Base-by-base conservation (phyloP, 2,113 vertebrate genomes). In the Ibidorhyncha struthersii region DNA sequence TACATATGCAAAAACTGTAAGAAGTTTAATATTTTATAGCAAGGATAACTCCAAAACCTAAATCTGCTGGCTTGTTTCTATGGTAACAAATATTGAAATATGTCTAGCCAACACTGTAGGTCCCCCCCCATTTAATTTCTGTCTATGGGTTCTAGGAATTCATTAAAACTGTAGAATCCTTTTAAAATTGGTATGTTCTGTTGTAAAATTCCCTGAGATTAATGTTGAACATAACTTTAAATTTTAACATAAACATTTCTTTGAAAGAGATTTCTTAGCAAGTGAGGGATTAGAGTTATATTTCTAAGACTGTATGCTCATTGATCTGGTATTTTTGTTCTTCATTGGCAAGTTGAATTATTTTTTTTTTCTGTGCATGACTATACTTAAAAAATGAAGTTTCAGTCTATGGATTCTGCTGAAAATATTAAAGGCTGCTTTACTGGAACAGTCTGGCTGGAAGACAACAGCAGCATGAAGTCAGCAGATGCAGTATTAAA, bases 21-120 rank as follows among this genome's bases (percentile, higher is more conserved):
- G 97, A 97, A 97, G 95, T 98, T 98, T 98, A 98, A 98, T 98
- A 98, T 98, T 98, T 98, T 97, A 98, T 98, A 94, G 96, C 95
- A 97, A 97, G 81, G 93, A 98, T 94, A 97, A 97, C 96, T 97
- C 96, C 96, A 96, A 98, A 98, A 91, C 83, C 95, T 96, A 98
- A 98, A 95, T 93, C 97, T 98, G 83, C 92, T 62, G 79, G 66
- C 97, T 97, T 82, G 98, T 98, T 98, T 98, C 98, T 97, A 98
- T 98, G 97, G 97, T 97, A 98, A 98, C 98, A 94, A 96, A 98
- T 97, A 93, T 79, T 97, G 96, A 97, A 98, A 97, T 97, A 94
- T 95, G 95, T 98, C 97, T 98, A 98, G 97, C 97, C 95, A 95
- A 95, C 98, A 92, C 97, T 95, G 94, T 95, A 93, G 87, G 94